Evolutionary conservation across 2,113 vertebrate genomes (phyloP).

Genomic region (Syrrhaptes paradoxus): DNA sequence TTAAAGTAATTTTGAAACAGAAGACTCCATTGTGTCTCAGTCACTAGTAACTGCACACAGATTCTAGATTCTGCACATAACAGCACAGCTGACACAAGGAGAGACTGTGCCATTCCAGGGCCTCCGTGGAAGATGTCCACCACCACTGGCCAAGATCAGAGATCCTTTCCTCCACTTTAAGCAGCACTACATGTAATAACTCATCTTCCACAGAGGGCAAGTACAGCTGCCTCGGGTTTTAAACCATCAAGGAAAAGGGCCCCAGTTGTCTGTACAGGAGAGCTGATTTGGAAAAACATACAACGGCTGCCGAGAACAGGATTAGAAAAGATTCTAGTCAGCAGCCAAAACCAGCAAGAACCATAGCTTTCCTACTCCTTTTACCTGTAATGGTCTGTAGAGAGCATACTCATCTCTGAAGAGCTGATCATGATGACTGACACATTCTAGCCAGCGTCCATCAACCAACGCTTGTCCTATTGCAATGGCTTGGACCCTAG

Average conservation of each 20-base stretch:
- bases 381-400: constrained; percentile 94
- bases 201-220: not conserved
- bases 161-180: not conserved
- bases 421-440: constrained; percentile 95
- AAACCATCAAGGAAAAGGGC: not conserved
- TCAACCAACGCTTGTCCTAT: constrained; percentile 96
- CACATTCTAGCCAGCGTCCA: constrained; percentile 95
- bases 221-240: not conserved
- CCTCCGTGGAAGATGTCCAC: not conserved
- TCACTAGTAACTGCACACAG: not conserved
- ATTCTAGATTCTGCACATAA: not conserved
- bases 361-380: not conserved
- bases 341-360: not conserved
- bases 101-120: not conserved
- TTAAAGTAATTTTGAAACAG: not conserved
- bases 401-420: constrained; percentile 97
- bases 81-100: not conserved
- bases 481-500: constrained; percentile 94
- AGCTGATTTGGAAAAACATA: not conserved
- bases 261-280: not conserved
- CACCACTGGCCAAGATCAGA: not conserved
- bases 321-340: not conserved
- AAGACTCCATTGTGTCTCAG: not conserved
- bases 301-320: not conserved
- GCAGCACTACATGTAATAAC: not conserved